Evolutionary conservation across 2,113 vertebrate genomes (phyloP), one percentile per base, ranked within the genome.

Genomic region (Oryzias melastigma): DNA sequence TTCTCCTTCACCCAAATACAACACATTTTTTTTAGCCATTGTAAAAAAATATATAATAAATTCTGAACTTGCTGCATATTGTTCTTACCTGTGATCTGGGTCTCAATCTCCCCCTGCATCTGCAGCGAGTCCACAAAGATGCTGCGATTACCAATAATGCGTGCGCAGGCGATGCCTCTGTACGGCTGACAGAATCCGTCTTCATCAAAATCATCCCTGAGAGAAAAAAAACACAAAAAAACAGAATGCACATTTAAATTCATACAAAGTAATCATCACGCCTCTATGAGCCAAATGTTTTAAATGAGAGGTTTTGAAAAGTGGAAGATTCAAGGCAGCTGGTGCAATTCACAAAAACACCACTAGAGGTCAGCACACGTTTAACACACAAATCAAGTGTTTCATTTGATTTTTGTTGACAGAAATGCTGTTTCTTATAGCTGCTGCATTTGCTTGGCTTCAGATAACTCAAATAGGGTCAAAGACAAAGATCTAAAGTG

Each of bases 171-270:
- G 1, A 99, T 98, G n/a, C 97, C 97, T 83, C 97, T 84, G 92
- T 99, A 99, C 0, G 97, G 97, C 87, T 99, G 97, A 81, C 97
- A 99, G 80, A 98, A 99, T 7, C 97, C 97, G 0, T 99, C 97
- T 62, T 99, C 96, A 57, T 98, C 96, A 19, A 94, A 94, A 35
- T 96, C 95, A 0, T 96, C 95, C 35, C 97, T 98, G 68, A 72
- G 45, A 92, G 41, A 8, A 62, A 22, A 18, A 17, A 16, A 4
- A 17, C 4, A 40, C 18, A 43, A 3, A 7, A 6, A 20, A 5
- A 14, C 10, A 41, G 2, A 4, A 45, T 43, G 12, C 27, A 58
- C 45, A 47, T 14, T 35, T 5, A 22, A 17, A 20, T 17, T 51
- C 15, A 44, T 52, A 22, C 24, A 44, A n/a, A 12, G 20, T 7